These are phyloP conservation scores for Abrostola triplasia DNA, from an alignment of 2,888 invertebrate species.

Conservation along the genomic window DNA sequence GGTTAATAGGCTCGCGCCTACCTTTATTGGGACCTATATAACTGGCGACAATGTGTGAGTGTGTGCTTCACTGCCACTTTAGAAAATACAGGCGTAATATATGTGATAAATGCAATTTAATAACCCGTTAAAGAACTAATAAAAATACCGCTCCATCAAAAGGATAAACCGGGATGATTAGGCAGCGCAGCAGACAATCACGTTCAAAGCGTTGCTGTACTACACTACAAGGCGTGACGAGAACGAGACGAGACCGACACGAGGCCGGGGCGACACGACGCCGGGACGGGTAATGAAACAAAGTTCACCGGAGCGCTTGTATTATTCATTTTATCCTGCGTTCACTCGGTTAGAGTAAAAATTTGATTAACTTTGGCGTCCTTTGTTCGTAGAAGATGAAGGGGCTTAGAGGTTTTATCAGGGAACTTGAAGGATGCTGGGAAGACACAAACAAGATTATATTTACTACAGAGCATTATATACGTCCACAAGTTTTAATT, in stretches of 20 bases:
- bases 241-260: neutral
- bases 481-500: neutral
- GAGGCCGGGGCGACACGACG: conserved; percentile 1
- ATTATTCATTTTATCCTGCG: conserved; percentile 30
- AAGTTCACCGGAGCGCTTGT: conserved; percentile 15
- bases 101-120: no score
- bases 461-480: neutral
- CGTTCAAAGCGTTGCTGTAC: neutral
- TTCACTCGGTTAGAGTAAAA: conserved; percentile 28
- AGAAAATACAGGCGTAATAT: no score
- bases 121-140: no score
- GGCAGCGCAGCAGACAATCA: no score
- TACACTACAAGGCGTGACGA: neutral
- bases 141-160: no score
- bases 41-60: neutral
- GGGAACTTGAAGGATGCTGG: conserved; percentile 10
- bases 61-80: neutral
- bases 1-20: no score
- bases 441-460: neutral
- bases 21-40: neutral
- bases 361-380: conserved; percentile 26
- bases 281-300: conserved; percentile 15
- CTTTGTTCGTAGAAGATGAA: conserved; percentile 25
- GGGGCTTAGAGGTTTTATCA: conserved; percentile 19
- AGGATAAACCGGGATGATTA: no score